Conservation (phyloP, 1,140 invertebrate genomes). For the Cephus cinctus region DNA sequence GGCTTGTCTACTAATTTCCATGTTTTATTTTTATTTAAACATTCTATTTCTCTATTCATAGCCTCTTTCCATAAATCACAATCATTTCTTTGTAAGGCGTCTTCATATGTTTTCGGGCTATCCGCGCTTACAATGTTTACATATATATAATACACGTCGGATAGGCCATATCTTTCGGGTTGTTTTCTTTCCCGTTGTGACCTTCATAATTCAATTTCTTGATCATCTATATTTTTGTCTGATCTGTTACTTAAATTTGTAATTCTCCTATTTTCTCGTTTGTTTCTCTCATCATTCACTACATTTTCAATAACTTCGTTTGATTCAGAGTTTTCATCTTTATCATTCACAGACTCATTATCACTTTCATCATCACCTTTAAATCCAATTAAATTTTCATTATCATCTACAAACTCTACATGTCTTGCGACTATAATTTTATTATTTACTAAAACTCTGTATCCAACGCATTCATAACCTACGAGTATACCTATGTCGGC, state of each 20-base stretch:
- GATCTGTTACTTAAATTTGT: background rate
- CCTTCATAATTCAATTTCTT: background rate
- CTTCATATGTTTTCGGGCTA: background rate
- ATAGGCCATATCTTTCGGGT: background rate
- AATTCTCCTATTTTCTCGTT: background rate
- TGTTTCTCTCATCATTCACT: background rate
- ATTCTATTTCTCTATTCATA: too few species aligned
- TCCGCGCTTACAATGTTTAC: background rate
- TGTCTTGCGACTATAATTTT: background rate
- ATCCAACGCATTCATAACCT: slow-evolving; percentile 1
- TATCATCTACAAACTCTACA: background rate
- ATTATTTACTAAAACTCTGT: slow-evolving; percentile 4
- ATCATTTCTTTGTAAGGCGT: background rate
- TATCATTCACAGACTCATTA: slow-evolving; percentile 1
- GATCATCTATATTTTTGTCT: background rate
- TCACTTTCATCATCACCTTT: slow-evolving; percentile 7
- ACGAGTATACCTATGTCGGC: slow-evolving; percentile 1
- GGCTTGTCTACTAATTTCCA: too few species aligned
- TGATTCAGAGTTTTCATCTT: background rate
- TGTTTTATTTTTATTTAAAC: too few species aligned
- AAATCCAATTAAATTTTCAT: background rate
- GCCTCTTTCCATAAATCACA: slow-evolving; percentile 1
- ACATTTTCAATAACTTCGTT: background rate
- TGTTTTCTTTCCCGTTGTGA: background rate
- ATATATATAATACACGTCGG: background rate